A percentile compares a stretch with the other conserved stretches of the same genome.
Conservation (phyloP, 2,113 vertebrate species). For the Laterallus jamaicensis region DNA sequence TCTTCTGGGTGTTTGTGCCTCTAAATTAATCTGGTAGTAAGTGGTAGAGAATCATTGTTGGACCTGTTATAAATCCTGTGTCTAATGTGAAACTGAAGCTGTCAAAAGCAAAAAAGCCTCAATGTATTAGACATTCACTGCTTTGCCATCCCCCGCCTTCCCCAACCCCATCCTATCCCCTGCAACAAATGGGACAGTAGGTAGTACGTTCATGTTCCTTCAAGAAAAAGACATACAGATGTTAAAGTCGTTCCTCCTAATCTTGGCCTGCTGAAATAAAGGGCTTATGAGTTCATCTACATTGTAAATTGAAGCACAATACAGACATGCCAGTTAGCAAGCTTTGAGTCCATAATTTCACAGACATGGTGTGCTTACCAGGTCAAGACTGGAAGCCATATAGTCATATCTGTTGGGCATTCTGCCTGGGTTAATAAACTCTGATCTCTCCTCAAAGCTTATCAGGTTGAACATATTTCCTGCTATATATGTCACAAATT, state of each 20-base stretch:
- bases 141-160: no score
- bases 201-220: background rate
- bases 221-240: background rate
- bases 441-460: background rate
- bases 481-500: background rate
- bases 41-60: background rate
- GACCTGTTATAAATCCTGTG: background rate
- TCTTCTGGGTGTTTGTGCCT: background rate
- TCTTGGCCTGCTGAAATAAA: background rate
- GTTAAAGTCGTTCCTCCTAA: background rate
- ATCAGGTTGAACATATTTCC: background rate
- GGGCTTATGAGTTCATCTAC: background rate
- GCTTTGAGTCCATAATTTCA: constrained; percentile 8
- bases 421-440: constrained; percentile 20
- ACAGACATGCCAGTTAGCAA: background rate
- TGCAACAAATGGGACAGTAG: background rate
- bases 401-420: background rate
- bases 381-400: background rate
- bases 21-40: background rate
- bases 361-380: background rate
- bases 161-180: no score
- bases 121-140: no score
- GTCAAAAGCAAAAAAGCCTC: background rate
- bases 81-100: background rate
- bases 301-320: background rate